phyloP scores from a whole-genome alignment of 2,113 vertebrate genomes.

The Rhinogobius similis region DNA sequence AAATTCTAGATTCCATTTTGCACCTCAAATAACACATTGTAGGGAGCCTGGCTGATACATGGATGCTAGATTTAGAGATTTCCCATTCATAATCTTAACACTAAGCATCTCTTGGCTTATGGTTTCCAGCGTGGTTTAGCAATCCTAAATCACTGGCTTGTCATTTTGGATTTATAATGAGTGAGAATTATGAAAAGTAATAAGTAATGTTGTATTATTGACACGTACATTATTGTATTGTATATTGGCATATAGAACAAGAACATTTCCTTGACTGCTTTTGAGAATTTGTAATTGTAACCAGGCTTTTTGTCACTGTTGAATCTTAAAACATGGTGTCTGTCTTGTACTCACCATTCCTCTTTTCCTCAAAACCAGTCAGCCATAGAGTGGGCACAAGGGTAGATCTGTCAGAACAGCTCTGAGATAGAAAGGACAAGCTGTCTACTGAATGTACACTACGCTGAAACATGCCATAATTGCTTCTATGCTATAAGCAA shows the following conservation, averaged over 20 bases:
- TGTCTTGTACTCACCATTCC: slow-evolving; percentile 23
- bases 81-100: slow-evolving; percentile 49
- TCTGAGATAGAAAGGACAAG: slow-evolving; percentile 49
- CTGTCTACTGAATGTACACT: slow-evolving; percentile 46
- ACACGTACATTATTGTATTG: background rate
- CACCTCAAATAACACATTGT: slow-evolving; percentile 68
- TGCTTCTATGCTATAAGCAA: slow-evolving; percentile 43
- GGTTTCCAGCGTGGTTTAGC: slow-evolving; percentile 11
- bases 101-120: slow-evolving; percentile 14
- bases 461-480: slow-evolving; percentile 40
- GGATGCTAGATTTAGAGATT: slow-evolving; percentile 39
- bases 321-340: slow-evolving; percentile 15
- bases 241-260: background rate
- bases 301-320: slow-evolving; percentile 37
- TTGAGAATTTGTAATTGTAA: slow-evolving; percentile 8
- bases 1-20: slow-evolving; percentile 53
- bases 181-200: background rate
- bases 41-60: slow-evolving; percentile 47
- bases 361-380: slow-evolving; percentile 44
- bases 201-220: background rate
- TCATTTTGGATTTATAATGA: slow-evolving; percentile 23
- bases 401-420: slow-evolving; percentile 60
- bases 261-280: slow-evolving; percentile 15
- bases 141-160: background rate
- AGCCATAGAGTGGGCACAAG: slow-evolving; percentile 47